These are phyloP conservation scores for Myrmecophaga tridactyla DNA, from an alignment of 2,113 vertebrate species.

Conservation along the genomic window DNA sequence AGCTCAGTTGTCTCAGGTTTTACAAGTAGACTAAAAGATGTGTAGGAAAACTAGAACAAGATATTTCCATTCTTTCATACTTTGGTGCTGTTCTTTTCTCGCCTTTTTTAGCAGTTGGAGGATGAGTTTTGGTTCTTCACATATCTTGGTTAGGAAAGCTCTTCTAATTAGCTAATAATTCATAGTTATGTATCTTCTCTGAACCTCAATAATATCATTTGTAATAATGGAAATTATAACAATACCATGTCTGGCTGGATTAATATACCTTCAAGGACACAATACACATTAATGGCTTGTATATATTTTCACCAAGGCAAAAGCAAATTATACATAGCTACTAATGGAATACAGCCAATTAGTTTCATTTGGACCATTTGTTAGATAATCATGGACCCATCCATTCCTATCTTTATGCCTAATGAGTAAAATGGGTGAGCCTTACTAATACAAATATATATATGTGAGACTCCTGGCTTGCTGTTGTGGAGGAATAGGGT, in stretches of 20 bases:
- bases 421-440: neutral
- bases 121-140: neutral
- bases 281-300: neutral
- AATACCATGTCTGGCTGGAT: neutral
- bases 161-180: neutral
- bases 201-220: neutral
- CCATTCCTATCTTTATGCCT: neutral
- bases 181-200: neutral
- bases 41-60: neutral
- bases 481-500: neutral
- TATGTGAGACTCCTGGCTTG: neutral
- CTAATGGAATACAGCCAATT: neutral
- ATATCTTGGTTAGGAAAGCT: slow-evolving; percentile 1
- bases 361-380: neutral
- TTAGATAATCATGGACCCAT: neutral
- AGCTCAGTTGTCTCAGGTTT: neutral
- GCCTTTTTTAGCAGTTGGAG: neutral
- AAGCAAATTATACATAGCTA: slow-evolving; percentile 1
- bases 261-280: neutral
- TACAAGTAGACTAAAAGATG: neutral
- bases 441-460: neutral
- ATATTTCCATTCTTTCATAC: neutral
- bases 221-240: neutral
- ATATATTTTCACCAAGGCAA: slow-evolving; percentile 4
- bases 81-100: neutral